Evolutionary conservation across 37 sponge, comb jelly and placozoan genomes (phyloP), one percentile per base, ranked within the genome.

Genomic region (Bolinopsis microptera): DNA sequence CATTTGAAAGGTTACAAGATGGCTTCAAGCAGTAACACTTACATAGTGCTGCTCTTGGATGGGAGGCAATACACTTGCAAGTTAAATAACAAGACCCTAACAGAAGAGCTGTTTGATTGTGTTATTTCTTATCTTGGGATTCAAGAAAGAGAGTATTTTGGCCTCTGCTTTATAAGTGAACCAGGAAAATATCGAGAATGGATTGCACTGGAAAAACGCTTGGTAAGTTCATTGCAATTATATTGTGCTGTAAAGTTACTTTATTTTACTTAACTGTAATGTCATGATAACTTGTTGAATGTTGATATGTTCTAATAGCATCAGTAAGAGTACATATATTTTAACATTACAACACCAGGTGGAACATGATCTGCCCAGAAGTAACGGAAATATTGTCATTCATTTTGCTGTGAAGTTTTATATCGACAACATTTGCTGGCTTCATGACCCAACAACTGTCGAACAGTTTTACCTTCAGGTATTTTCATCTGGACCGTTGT

Each of bases 351-450:
- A n/a, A n/a, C n/a, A n/a, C n/a, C 82, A 80, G 82, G 82, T 35
- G 24, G 82, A 80, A 22, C 82, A 80, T 35, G 82, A 80, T 13
- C 22, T 80, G 37, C 82, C 82, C 3, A 80, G 38, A 35, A 80
- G 38, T 9, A 80, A 80, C 33, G 82, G 82, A 35, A 80, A 33
- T 35, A 33, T 36, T 35, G 82, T 80, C 2, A 80, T 80, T 30
- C 82, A 80, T 22, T 80, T 80, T 80, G 82, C 37, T 30, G 82
- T 80, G 0, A 80, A 80, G 82, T 80, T 80, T 22, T 80, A 80
- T 22, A 80, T 80, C 22, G 82, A 80, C 37, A 80, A 35, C 38
- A 80, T 80, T 8, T 80, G 82, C 82, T 80, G 82, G 82, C 38
- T 80, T 34, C 82, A 80, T 36, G 82, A 80, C 37, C 82, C 82